Percentiles rank a stretch among this genome's conserved stretches.
Evolutionary conservation across 2,888 invertebrate species (phyloP).

Genomic region (Epsilonema sp.): DNA sequence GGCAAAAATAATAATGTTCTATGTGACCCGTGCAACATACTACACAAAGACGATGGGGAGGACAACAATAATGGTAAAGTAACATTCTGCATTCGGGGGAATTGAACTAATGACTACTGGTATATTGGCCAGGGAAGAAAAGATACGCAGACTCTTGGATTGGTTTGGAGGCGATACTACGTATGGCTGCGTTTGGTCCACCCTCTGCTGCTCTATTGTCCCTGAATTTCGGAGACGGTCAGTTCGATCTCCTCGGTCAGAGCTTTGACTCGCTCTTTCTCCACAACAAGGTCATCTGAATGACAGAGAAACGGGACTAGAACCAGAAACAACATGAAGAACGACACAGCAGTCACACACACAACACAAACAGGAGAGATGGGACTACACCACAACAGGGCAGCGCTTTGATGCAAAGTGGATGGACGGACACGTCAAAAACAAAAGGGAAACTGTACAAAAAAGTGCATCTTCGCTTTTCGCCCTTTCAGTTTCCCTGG

Average conservation of each 20-base stretch:
- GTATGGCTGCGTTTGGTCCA: background rate
- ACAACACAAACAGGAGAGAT: background rate
- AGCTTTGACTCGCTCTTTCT: constrained; percentile 28
- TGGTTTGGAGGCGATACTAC: constrained; percentile 22
- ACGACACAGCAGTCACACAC: constrained; percentile 6
- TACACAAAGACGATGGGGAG: too few species aligned
- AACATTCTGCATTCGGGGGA: background rate
- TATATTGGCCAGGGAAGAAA: constrained; percentile 3
- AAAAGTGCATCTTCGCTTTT: too few species aligned
- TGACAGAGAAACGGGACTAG: constrained; percentile 2
- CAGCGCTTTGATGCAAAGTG: constrained; percentile 1
- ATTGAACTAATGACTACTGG: too few species aligned
- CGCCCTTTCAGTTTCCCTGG: too few species aligned
- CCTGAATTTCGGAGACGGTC: constrained; percentile 30
- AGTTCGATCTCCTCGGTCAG: constrained; percentile 29
- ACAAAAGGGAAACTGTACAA: too few species aligned
- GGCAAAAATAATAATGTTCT: too few species aligned
- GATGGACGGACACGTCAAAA: background rate
- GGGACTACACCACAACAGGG: background rate
- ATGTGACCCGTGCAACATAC: too few species aligned
- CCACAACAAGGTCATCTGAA: constrained; percentile 33
- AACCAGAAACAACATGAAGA: constrained; percentile 9
- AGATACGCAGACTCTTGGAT: background rate
- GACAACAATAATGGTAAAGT: background rate
- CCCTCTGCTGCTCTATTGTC: too few species aligned